Conservation (phyloP, 2,888 invertebrate species). For the Pandemis corylana region DNA sequence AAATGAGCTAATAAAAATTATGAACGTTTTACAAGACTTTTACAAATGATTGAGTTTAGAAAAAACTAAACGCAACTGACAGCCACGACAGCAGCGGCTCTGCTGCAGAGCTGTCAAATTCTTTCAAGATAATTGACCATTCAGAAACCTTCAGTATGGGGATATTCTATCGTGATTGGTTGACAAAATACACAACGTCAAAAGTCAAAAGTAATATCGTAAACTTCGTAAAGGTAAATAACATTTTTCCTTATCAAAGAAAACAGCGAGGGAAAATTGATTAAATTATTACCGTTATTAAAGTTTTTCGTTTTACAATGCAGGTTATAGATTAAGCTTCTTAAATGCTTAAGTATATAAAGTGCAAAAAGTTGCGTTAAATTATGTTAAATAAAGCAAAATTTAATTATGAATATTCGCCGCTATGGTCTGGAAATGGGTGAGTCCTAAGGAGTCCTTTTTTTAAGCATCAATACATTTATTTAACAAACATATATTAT, state of each 20-base stretch:
- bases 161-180: constrained; percentile 10
- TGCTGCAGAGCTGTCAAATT: not conserved
- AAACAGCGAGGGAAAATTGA: constrained; percentile 16
- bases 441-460: constrained; percentile 47
- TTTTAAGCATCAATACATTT: too few species aligned
- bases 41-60: too few species aligned
- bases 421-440: constrained; percentile 58
- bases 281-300: not conserved
- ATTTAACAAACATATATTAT: too few species aligned
- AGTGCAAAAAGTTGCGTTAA: constrained; percentile 20
- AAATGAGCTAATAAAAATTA: too few species aligned
- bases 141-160: not conserved
- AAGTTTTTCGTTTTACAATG: not conserved
- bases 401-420: constrained; percentile 61
- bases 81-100: not conserved
- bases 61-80: constrained; percentile 19
- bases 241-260: not conserved
- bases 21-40: too few species aligned
- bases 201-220: not conserved
- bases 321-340: not conserved
- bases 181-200: not conserved
- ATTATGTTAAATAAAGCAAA: constrained; percentile 48
- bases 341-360: not conserved
- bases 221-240: not conserved
- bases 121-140: constrained; percentile 1